Conservation (phyloP, 2,113 vertebrate species). For the Ceyx cyanopectus region DNA sequence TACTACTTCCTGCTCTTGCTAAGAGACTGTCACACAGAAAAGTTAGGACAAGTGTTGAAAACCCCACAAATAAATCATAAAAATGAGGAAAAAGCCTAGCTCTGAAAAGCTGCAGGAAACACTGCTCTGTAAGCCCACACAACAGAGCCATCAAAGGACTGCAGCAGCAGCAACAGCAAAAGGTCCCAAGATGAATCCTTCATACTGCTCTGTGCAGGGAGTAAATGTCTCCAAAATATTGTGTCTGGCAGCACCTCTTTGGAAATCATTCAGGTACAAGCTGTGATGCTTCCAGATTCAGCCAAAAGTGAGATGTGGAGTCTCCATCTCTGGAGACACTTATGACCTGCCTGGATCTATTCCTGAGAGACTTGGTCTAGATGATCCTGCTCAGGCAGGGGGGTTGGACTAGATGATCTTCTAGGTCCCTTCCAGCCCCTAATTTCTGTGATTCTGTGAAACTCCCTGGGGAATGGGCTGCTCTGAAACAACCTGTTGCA, state of each 20-base stretch:
- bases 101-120: background rate
- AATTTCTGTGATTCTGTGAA: background rate
- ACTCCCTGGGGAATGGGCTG: background rate
- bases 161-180: background rate
- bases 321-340: too few species aligned
- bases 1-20: background rate
- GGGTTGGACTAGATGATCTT: too few species aligned
- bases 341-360: too few species aligned
- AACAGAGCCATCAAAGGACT: accelerated
- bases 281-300: background rate
- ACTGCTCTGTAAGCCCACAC: accelerated
- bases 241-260: background rate
- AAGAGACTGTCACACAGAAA: background rate
- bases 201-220: background rate
- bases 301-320: background rate
- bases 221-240: background rate
- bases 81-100: background rate
- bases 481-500: background rate
- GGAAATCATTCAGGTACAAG: background rate
- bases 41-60: background rate
- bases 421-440: too few species aligned
- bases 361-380: too few species aligned
- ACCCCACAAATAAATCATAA: background rate
- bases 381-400: too few species aligned
- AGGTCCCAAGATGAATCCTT: background rate